Percentiles rank a stretch among this genome's conserved stretches.
Conservation (phyloP, 2,113 vertebrate species). For the Salvator merianae region DNA sequence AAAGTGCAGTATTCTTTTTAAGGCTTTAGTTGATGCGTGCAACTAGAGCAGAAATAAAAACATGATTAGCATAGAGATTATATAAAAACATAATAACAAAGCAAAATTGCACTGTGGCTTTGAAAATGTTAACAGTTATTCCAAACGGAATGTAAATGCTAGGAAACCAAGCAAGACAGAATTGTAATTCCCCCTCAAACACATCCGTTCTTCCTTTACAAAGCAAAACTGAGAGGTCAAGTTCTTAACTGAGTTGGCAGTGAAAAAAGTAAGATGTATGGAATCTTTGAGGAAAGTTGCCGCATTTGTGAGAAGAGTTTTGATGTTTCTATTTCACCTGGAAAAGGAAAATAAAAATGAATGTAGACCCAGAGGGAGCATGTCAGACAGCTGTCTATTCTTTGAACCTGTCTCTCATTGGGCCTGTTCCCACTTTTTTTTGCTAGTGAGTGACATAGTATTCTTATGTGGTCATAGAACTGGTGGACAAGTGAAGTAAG, state of each 20-base stretch:
- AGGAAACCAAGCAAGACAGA: not conserved
- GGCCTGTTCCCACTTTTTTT: too few species aligned
- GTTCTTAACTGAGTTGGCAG: not conserved
- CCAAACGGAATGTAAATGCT: not conserved
- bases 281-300: not conserved
- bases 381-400: too few species aligned
- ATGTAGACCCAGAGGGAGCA: not conserved
- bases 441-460: too few species aligned
- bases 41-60: not conserved
- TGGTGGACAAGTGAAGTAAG: not conserved
- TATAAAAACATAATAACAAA: not conserved
- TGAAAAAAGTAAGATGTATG: not conserved
- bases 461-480: too few species aligned
- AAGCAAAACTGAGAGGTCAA: not conserved
- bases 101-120: not conserved
- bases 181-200: not conserved
- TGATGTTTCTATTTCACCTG: conserved; percentile 13
- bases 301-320: too few species aligned
- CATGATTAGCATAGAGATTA: not conserved
- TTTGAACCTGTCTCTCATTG: not conserved
- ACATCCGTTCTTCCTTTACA: not conserved
- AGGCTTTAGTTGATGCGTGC: not conserved
- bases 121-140: conserved; percentile 9
- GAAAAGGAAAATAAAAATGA: not conserved
- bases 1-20: conserved; percentile 9